phyloP scores from a whole-genome alignment of 1,140 invertebrate genomes.

The Ceratitis capitata region DNA sequence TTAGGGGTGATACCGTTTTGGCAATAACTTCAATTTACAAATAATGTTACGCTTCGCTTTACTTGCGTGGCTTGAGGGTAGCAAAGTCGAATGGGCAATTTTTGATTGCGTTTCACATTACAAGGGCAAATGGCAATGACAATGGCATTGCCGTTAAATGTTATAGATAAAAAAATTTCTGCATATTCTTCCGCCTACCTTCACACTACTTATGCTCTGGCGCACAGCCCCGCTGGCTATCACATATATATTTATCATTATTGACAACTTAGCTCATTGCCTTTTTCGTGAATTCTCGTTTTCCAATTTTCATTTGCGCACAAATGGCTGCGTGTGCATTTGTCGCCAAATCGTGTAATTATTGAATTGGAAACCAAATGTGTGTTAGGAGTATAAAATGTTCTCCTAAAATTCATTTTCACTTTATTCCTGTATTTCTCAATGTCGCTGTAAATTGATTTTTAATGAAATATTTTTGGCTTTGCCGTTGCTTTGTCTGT shows the following conservation, averaged over 20 bases:
- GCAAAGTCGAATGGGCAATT: background rate
- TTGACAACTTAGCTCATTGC: background rate
- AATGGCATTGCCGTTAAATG: background rate
- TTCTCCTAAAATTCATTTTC: background rate
- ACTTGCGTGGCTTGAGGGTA: background rate
- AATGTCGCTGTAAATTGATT: background rate
- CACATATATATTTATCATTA: background rate
- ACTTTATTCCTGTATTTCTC: background rate
- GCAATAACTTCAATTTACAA: background rate
- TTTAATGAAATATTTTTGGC: background rate
- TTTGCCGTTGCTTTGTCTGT: too few relatives aligned
- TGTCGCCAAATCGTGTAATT: slow-evolving; percentile 4
- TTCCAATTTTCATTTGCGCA: slow-evolving; percentile 7
- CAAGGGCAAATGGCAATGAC: background rate
- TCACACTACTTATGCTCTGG: background rate
- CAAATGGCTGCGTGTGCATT: background rate
- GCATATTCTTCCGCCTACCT: background rate
- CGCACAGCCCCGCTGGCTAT: background rate
- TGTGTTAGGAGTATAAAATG: background rate
- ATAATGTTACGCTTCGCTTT: background rate
- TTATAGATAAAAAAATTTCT: background rate
- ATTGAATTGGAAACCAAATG: slow-evolving; percentile 22
- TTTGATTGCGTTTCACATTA: background rate
- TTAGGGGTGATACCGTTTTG: background rate
- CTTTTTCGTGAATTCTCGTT: background rate